Percentiles rank a stretch among this genome's conserved stretches.
These are phyloP conservation scores for Drosophila melanocephala DNA, from an alignment of 2,888 invertebrate species.

Conservation along the genomic window DNA sequence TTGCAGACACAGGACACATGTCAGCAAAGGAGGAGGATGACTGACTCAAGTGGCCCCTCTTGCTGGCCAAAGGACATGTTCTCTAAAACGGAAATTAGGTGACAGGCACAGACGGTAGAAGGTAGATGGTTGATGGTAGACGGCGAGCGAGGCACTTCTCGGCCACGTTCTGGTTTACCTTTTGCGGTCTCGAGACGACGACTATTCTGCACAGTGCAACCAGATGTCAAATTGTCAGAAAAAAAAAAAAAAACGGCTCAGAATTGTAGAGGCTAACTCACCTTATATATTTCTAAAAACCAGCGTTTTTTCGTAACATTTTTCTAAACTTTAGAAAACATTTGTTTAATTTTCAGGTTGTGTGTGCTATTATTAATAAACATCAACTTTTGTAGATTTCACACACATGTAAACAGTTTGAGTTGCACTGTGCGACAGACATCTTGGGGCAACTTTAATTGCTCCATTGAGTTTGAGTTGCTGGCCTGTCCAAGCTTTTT, in stretches of 20 bases:
- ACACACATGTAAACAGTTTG: background rate
- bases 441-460: slow-evolving; percentile 78
- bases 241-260: background rate
- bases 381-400: background rate
- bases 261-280: background rate
- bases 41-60: slow-evolving; percentile 59
- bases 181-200: slow-evolving; percentile 31
- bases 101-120: slow-evolving; percentile 68
- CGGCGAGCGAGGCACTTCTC: slow-evolving; percentile 37
- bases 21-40: slow-evolving; percentile 15
- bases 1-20: slow-evolving; percentile 43
- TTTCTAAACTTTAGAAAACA: no score
- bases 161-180: slow-evolving; percentile 24
- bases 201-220: slow-evolving; percentile 30
- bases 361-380: background rate
- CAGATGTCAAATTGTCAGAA: background rate
- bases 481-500: slow-evolving; percentile 27
- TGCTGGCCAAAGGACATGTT: slow-evolving; percentile 64
- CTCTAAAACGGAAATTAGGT: slow-evolving; percentile 79
- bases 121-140: slow-evolving; percentile 33
- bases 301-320: background rate
- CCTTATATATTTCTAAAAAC: background rate
- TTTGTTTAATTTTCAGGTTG: background rate
- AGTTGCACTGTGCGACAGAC: slow-evolving; percentile 42
- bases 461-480: slow-evolving; percentile 43